phyloP scores from a whole-genome alignment of 2,888 invertebrate species.

The Synergus gifuensis region DNA sequence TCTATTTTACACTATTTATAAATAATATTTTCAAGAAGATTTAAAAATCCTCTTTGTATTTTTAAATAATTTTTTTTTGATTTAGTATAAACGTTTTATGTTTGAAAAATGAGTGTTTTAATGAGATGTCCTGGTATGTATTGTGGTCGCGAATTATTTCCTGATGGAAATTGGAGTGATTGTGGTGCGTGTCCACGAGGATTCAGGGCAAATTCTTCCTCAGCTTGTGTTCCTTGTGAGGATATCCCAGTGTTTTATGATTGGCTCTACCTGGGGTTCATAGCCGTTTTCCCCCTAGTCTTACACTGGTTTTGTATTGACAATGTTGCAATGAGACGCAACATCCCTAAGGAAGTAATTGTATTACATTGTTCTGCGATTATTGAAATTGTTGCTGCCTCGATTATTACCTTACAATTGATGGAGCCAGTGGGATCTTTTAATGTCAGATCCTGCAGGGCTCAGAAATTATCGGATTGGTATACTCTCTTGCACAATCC shows the following conservation, averaged over 20 bases:
- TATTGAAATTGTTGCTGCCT: slow-evolving; percentile 88
- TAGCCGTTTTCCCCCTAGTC: slow-evolving; percentile 92
- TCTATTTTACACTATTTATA: neutral
- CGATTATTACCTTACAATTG: slow-evolving; percentile 87
- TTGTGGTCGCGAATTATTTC: slow-evolving; percentile 86
- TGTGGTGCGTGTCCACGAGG: slow-evolving; percentile 95
- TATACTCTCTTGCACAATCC: slow-evolving; percentile 98
- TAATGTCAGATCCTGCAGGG: slow-evolving; percentile 87
- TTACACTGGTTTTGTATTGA: slow-evolving; percentile 97
- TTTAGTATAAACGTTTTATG: neutral
- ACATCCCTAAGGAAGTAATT: slow-evolving; percentile 87
- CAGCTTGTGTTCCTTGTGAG: slow-evolving; percentile 88
- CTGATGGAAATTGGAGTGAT: slow-evolving; percentile 86
- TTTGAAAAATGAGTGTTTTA: slow-evolving; percentile 58
- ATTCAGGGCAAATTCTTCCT: slow-evolving; percentile 85
- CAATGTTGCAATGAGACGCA: slow-evolving; percentile 86
- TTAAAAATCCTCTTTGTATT: neutral
- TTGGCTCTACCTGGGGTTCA: slow-evolving; percentile 96
- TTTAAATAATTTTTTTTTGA: neutral
- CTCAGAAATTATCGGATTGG: slow-evolving; percentile 94
- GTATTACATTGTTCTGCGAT: slow-evolving; percentile 90
- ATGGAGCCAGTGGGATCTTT: slow-evolving; percentile 90
- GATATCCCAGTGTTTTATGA: slow-evolving; percentile 91
- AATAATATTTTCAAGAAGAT: neutral
- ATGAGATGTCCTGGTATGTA: slow-evolving; percentile 88